Evolutionary conservation across 2,113 vertebrate species (phyloP).

Genomic region (Meles meles): DNA sequence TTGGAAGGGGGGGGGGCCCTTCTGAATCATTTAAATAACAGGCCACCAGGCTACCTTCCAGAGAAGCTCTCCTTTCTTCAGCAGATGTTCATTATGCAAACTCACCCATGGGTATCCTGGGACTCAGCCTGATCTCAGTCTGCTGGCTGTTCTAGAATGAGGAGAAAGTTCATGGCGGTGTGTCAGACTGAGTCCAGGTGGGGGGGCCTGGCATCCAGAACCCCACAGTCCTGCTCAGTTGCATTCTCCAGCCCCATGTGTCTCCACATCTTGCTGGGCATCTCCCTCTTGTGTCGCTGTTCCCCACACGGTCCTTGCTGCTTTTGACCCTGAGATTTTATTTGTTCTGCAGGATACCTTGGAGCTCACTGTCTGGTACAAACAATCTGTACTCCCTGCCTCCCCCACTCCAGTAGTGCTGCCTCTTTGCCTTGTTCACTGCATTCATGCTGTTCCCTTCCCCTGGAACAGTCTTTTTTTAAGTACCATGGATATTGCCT

Average conservation of each 20-base stretch:
- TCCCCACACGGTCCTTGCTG: not conserved
- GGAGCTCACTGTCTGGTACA: not conserved
- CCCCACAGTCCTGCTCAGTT: rapidly evolving
- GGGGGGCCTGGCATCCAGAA: not conserved
- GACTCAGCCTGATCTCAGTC: not conserved
- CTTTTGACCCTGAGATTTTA: not conserved
- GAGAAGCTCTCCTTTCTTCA: not conserved
- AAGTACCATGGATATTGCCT: too few relatives aligned
- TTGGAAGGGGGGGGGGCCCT: not conserved
- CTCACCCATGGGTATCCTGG: not conserved
- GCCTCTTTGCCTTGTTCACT: too few relatives aligned
- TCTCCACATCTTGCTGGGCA: not conserved
- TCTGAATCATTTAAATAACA: not conserved
- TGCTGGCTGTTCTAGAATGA: rapidly evolving
- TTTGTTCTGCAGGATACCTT: not conserved
- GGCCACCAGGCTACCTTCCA: not conserved
- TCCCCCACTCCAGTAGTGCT: rapidly evolving
- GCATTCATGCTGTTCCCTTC: too few relatives aligned
- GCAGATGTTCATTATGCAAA: not conserved
- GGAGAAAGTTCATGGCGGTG: not conserved
- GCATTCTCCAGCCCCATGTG: too few relatives aligned
- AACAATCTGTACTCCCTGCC: rapidly evolving
- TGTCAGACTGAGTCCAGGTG: not conserved
- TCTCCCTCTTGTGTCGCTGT: not conserved
- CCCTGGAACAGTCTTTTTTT: too few relatives aligned